A percentile compares a stretch with the other conserved stretches of the same genome.
Conservation (phyloP, 2,113 vertebrate genomes). For the Chaetops frenatus region DNA sequence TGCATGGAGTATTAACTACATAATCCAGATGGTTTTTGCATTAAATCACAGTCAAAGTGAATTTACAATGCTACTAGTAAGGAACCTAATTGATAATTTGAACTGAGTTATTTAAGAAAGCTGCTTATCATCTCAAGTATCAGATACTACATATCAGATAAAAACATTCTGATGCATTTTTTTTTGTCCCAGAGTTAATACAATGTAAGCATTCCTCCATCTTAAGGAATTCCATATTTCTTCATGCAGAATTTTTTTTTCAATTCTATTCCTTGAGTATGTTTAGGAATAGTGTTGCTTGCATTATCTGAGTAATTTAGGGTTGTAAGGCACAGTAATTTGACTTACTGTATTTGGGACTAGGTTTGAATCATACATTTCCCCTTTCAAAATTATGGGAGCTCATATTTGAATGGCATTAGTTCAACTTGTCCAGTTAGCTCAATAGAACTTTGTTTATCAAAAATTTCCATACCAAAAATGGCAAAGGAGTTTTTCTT, state of each 20-base stretch:
- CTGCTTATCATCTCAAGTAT: background rate
- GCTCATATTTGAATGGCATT: background rate
- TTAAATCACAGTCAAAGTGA: background rate
- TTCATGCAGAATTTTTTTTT: background rate
- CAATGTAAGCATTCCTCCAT: background rate
- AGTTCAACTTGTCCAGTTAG: background rate
- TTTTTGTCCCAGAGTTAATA: background rate
- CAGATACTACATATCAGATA: background rate
- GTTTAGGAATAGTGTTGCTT: background rate
- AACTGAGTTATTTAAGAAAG: background rate
- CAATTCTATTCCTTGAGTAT: background rate
- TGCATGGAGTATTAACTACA: background rate
- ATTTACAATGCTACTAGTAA: background rate
- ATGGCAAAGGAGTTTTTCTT: background rate
- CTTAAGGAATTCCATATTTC: background rate
- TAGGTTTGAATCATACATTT: background rate
- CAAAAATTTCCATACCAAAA: background rate
- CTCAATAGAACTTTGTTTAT: background rate
- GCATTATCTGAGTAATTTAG: background rate
- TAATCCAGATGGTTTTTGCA: background rate
- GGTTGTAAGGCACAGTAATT: background rate
- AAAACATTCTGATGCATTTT: background rate
- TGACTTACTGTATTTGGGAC: background rate
- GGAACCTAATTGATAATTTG: background rate
- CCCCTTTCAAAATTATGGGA: background rate